phyloP scores from a whole-genome alignment of 2,113 vertebrate species.

The Pygoscelis antarcticus region DNA sequence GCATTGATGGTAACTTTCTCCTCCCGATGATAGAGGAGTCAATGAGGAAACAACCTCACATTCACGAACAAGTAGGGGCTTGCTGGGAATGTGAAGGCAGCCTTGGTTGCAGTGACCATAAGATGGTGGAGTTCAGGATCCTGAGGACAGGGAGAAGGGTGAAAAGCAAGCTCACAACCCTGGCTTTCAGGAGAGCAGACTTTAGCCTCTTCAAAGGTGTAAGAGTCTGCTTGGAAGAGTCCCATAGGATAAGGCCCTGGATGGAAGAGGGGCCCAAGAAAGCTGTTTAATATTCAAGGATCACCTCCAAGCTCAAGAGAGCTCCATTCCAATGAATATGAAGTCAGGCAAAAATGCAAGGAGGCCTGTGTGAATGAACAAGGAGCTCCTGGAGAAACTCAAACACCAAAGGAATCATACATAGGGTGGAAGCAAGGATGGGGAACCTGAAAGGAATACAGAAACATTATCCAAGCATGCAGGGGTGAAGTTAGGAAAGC shows the following conservation, averaged over 20 bases:
- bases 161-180: not conserved
- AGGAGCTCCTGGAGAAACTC: not conserved
- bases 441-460: not conserved
- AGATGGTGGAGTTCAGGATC: not conserved
- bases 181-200: not conserved
- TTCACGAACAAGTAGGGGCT: not conserved
- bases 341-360: not conserved
- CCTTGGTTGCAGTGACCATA: not conserved
- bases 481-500: not conserved
- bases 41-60: not conserved
- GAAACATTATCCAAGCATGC: not conserved
- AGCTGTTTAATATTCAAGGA: not conserved
- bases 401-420: not conserved
- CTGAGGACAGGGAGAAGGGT: not conserved
- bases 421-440: not conserved
- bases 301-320: not conserved
- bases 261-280: not conserved
- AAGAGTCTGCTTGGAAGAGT: not conserved
- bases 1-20: not conserved
- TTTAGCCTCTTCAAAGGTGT: not conserved
- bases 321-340: not conserved
- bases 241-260: not conserved
- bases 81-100: not conserved
- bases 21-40: not conserved
- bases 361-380: not conserved